Conservation (phyloP, 1,140 invertebrate species). For the Triops longicaudatus region DNA sequence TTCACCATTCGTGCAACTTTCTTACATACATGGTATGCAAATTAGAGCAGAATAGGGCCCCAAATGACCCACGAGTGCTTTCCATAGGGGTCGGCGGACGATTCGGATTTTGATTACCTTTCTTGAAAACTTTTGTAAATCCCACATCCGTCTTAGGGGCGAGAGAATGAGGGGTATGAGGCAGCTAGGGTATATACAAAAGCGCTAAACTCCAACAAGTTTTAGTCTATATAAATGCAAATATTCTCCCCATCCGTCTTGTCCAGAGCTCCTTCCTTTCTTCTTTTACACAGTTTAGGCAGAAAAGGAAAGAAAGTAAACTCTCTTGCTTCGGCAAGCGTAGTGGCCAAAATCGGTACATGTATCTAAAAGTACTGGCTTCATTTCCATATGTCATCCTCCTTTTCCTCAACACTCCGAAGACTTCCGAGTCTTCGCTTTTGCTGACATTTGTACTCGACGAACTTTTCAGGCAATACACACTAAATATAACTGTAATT, state of each 20-base stretch:
- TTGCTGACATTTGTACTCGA: neutral
- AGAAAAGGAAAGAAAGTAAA: neutral
- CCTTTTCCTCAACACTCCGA: neutral
- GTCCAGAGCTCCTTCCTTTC: neutral
- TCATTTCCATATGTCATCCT: neutral
- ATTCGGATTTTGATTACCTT: neutral
- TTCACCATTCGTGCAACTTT: neutral
- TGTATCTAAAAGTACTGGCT: neutral
- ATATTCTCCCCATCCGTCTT: neutral
- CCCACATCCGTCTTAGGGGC: neutral
- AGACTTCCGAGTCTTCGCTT: neutral
- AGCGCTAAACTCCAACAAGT: neutral
- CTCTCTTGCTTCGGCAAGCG: neutral
- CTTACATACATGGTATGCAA: neutral
- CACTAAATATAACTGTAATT: neutral
- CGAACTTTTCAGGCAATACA: neutral
- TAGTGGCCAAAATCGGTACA: neutral
- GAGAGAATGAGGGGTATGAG: no score
- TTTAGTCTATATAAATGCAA: slow-evolving; percentile 3
- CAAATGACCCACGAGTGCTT: neutral
- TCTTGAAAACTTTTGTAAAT: neutral
- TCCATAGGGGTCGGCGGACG: neutral
- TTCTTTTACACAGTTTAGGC: neutral
- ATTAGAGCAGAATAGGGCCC: neutral
- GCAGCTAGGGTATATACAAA: neutral